A percentile compares a stretch with the other conserved stretches of the same genome.
Conservation (phyloP, 2,888 invertebrate species). For the Platycheirus albimanus region DNA sequence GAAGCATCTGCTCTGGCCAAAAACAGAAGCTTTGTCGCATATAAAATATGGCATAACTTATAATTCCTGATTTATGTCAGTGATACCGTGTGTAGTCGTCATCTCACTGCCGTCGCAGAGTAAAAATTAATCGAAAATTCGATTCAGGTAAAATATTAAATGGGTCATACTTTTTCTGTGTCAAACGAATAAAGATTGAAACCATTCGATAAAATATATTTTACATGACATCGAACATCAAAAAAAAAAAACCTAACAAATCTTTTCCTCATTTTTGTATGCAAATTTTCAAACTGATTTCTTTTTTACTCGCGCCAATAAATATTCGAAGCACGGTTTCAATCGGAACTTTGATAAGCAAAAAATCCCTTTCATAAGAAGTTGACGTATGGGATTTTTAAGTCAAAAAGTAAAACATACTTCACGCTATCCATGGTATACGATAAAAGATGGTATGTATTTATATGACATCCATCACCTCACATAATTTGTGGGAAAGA, state of each 20-base stretch:
- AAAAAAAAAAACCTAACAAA: slow-evolving; percentile 19
- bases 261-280: slow-evolving; percentile 49
- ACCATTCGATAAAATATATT: slow-evolving; percentile 43
- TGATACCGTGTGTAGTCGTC: background rate
- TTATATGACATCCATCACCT: slow-evolving; percentile 1
- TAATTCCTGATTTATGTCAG: background rate
- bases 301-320: no score
- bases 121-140: slow-evolving; percentile 44
- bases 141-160: slow-evolving; percentile 43
- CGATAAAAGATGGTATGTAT: slow-evolving; percentile 27
- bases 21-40: no score
- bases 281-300: slow-evolving; percentile 50
- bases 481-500: slow-evolving; percentile 50
- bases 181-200: slow-evolving; percentile 37
- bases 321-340: slow-evolving; percentile 58
- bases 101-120: slow-evolving; percentile 25
- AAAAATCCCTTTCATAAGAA: background rate
- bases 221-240: slow-evolving; percentile 64
- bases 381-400: no score
- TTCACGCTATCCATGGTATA: no score
- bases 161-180: slow-evolving; percentile 68
- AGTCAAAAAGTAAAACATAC: no score
- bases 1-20: no score
- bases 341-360: slow-evolving; percentile 60
- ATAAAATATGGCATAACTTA: no score